Base-by-base conservation (phyloP, 2,888 invertebrate genomes). In the Rhamphomyia laevipes region DNA sequence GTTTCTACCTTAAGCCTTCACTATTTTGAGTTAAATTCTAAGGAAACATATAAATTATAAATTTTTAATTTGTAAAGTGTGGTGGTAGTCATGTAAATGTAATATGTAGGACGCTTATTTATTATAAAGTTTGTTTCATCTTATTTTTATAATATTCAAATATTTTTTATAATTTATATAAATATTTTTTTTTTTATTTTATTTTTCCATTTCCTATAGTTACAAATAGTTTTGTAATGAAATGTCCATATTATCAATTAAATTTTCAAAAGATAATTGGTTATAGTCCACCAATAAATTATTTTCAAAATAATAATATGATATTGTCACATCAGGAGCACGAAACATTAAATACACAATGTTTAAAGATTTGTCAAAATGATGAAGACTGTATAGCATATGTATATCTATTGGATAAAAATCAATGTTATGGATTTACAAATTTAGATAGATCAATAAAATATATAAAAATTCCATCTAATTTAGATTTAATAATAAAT, bases 191-290 rank as follows among this genome's bases (percentile, higher is more conserved):
- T 33, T 27, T 38, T 21, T 47, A 12, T 45, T 16, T 35, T 45
- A 18, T 12, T 45, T 50, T 50, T n/a, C 49, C 7, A 7, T 27
- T n/a, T n/a, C 7, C 7, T 7, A 27, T 30, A 63, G 64, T 56
- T 59, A 61, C 62, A 23, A 47, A 21, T 43, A 21, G 43, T 4
- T 51, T 67, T 45, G 58, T 66, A 38, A 63, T 68, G 48, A 63
- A 68, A 56, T 70, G 70, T 53, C 67, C 70, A 10, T 53, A 65
- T 46, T 63, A 69, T 51, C 67, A 68, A 59, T 53, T 68, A 59
- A 65, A 67, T 53, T 59, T 70, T 54, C 67, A 69, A 56, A 70
- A 70, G 55, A 65, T 68, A 45, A 61, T 70, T 15, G 70, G 70
- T 9, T 69, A 64, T 58, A 65, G 70, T 3, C 70, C 70, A 6